Conservation (phyloP, 2,797 vertebrate species). For the Rhinichthys osculus region DNA sequence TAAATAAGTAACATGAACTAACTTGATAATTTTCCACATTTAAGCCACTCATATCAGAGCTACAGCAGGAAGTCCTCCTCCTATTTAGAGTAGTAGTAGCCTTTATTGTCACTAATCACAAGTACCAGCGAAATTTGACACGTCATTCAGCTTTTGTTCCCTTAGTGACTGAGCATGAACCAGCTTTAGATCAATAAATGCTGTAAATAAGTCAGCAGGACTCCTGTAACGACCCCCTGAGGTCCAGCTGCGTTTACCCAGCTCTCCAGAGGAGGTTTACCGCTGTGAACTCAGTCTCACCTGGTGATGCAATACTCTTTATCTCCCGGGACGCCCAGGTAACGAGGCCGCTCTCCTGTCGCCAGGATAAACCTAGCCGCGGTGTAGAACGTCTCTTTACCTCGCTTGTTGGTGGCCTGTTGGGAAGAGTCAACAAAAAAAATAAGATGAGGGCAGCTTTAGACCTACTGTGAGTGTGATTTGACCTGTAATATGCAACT, state of each 20-base stretch:
- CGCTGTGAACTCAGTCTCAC: conserved; percentile 70
- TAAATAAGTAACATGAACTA: not conserved
- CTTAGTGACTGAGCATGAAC: not conserved
- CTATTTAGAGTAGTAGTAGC: not conserved
- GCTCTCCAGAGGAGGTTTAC: conserved; percentile 32
- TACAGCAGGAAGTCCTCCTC: not conserved
- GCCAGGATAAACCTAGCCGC: conserved; percentile 89
- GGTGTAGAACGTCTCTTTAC: conserved; percentile 90
- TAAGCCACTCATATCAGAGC: not conserved
- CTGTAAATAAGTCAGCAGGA: conserved; percentile 6
- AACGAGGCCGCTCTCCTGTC: conserved; percentile 92
- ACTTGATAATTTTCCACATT: not conserved
- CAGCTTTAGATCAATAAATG: conserved; percentile 13
- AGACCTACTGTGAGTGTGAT: not conserved
- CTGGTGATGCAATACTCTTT: conserved; percentile 95
- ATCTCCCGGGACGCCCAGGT: conserved; percentile 90
- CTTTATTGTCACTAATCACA: too few species aligned
- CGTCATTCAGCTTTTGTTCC: not conserved
- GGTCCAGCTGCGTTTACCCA: not conserved
- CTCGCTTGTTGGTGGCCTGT: conserved; percentile 89
- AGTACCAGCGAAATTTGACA: not conserved
- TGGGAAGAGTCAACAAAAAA: not conserved
- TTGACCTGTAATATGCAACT: not conserved
- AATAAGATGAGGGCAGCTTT: not conserved
- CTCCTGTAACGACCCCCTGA: not conserved